These are phyloP conservation scores for Lucifuga dentata DNA, from an alignment of 2,113 vertebrate genomes.

Conservation along the genomic window DNA sequence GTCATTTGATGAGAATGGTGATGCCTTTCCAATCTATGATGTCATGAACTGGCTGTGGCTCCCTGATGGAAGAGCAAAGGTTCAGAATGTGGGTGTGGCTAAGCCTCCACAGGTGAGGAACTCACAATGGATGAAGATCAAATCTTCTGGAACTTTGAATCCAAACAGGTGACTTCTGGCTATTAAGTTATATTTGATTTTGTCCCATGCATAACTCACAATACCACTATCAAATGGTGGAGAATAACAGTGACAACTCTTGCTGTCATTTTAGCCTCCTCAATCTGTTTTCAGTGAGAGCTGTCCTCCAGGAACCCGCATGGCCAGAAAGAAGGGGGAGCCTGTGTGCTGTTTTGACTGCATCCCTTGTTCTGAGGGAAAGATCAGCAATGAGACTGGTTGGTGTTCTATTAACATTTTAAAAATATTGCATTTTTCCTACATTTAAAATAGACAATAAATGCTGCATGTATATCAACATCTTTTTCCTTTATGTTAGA, in stretches of 20 bases:
- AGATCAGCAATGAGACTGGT: constrained; percentile 73
- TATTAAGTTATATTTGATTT: neutral
- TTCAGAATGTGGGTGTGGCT: constrained; percentile 67
- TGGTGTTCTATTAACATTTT: too few relatives aligned
- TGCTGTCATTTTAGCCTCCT: constrained; percentile 54
- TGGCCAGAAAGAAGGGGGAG: constrained; percentile 64
- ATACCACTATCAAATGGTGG: too few relatives aligned
- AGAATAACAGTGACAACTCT: too few relatives aligned
- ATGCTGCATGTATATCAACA: too few relatives aligned
- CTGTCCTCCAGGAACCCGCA: constrained; percentile 70
- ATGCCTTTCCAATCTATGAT: constrained; percentile 76
- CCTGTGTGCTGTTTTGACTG: constrained; percentile 79
- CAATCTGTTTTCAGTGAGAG: constrained; percentile 62
- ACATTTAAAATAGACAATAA: too few relatives aligned
- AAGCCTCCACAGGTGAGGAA: constrained; percentile 52
- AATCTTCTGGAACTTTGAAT: constrained; percentile 69
- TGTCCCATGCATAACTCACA: neutral
- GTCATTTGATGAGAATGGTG: constrained; percentile 78
- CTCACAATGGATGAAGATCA: constrained; percentile 67
- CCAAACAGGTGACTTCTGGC: constrained; percentile 41
- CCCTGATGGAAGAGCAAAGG: constrained; percentile 48
- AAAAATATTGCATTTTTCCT: too few relatives aligned
- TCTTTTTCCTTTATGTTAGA: constrained; percentile 29
- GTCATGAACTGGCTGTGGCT: constrained; percentile 74
- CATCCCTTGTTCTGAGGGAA: constrained; percentile 70